Conservation (phyloP, 2,797 vertebrate genomes). For the Lycodopsis pacificus region DNA sequence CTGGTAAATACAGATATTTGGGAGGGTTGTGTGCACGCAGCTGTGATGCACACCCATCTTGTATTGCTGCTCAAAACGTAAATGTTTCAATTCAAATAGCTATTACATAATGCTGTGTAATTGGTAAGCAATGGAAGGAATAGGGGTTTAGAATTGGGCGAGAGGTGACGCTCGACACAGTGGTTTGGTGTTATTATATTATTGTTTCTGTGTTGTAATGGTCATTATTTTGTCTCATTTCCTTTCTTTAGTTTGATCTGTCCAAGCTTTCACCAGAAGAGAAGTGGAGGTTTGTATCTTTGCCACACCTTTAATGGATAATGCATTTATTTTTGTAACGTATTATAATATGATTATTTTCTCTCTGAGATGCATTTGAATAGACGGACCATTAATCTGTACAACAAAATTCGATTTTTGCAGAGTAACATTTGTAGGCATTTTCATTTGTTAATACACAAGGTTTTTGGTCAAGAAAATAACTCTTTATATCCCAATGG, state of each 20-base stretch:
- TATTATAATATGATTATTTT: not conserved
- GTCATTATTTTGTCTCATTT: conserved; percentile 13
- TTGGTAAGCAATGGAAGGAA: not conserved
- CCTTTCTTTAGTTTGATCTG: conserved; percentile 87
- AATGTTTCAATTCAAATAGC: not conserved
- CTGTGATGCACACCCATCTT: not conserved
- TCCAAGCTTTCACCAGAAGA: conserved; percentile 95
- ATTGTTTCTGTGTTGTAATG: not conserved
- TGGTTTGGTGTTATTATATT: not conserved
- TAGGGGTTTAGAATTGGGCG: not conserved
- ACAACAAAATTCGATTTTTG: not conserved
- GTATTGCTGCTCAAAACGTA: no score
- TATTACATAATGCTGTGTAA: not conserved
- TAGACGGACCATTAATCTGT: not conserved
- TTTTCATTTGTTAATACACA: not conserved
- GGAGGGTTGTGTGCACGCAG: not conserved
- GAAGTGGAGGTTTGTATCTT: conserved; percentile 93
- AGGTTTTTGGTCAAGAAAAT: not conserved
- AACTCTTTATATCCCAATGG: not conserved
- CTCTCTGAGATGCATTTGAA: not conserved
- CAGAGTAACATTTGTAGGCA: not conserved
- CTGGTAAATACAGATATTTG: not conserved
- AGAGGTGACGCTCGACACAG: conserved; percentile 1
- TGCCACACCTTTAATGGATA: not conserved
- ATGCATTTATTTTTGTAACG: not conserved